Percentiles rank a stretch among this genome's conserved stretches.
phyloP scores from a whole-genome alignment of 2,888 invertebrate species.

The Phymatocera aterrima region DNA sequence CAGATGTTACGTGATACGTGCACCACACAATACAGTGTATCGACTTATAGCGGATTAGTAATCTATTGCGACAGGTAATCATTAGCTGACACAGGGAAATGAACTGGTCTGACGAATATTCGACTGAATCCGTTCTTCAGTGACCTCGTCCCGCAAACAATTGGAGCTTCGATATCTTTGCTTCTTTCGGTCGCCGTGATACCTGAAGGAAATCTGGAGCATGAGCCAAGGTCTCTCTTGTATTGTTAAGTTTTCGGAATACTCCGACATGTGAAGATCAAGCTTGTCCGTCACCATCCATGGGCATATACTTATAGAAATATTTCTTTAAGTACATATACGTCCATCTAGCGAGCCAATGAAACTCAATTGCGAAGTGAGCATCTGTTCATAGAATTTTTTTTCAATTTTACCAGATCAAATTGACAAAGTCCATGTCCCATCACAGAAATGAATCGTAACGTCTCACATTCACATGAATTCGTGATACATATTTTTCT shows the following conservation, averaged over 20 bases:
- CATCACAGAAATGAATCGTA: too few relatives aligned
- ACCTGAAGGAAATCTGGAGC: background rate
- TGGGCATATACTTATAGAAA: too few relatives aligned
- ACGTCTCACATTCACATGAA: too few relatives aligned
- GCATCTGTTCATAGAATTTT: too few relatives aligned
- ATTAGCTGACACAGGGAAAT: background rate
- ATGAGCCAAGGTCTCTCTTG: constrained; percentile 9
- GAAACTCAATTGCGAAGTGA: too few relatives aligned
- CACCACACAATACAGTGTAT: background rate
- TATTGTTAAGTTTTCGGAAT: constrained; percentile 1
- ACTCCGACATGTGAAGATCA: background rate
- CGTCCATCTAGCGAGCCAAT: too few relatives aligned
- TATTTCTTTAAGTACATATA: too few relatives aligned
- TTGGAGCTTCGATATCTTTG: background rate
- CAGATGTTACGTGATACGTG: background rate
- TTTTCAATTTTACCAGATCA: too few relatives aligned
- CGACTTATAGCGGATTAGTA: background rate
- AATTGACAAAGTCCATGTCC: too few relatives aligned
- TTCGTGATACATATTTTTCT: too few relatives aligned
- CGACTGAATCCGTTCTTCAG: background rate
- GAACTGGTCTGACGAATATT: background rate
- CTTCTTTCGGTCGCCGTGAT: background rate
- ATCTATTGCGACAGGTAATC: background rate
- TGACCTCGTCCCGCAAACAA: background rate
- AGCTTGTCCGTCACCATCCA: background rate